Conservation (phyloP, 2,113 vertebrate genomes). For the Otocyon megalotis region DNA sequence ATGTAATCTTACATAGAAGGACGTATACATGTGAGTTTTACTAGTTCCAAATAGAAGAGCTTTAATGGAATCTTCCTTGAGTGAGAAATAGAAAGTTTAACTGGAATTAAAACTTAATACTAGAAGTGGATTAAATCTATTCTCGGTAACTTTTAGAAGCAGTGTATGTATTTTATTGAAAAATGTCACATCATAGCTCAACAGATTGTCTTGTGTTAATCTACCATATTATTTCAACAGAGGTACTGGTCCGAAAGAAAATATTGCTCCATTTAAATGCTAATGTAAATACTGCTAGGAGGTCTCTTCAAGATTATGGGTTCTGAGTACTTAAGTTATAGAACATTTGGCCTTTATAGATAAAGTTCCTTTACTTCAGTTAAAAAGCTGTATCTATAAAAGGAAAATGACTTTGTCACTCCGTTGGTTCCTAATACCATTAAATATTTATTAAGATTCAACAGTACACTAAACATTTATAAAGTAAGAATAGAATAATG, state of each 20-base stretch:
- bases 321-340: constrained; percentile 43
- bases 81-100: constrained; percentile 43
- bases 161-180: constrained; percentile 56
- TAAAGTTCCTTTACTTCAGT: constrained; percentile 47
- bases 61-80: constrained; percentile 25
- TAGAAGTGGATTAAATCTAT: constrained; percentile 55
- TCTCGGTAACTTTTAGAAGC: constrained; percentile 2
- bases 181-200: constrained; percentile 56
- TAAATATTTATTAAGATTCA: constrained; percentile 71
- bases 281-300: constrained; percentile 48
- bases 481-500: constrained; percentile 23
- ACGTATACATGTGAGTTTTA: neutral
- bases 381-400: constrained; percentile 54
- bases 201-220: constrained; percentile 66
- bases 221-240: constrained; percentile 57
- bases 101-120: constrained; percentile 53
- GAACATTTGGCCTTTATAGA: constrained; percentile 50
- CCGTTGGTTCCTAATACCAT: constrained; percentile 44
- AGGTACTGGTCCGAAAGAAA: constrained; percentile 56
- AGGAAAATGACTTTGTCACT: constrained; percentile 66
- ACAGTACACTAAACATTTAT: neutral
- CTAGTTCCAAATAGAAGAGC: neutral
- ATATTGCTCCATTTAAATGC: constrained; percentile 69
- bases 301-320: constrained; percentile 25
- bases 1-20: neutral